Conservation (phyloP, 2,113 vertebrate species). For the Sapajus apella region DNA sequence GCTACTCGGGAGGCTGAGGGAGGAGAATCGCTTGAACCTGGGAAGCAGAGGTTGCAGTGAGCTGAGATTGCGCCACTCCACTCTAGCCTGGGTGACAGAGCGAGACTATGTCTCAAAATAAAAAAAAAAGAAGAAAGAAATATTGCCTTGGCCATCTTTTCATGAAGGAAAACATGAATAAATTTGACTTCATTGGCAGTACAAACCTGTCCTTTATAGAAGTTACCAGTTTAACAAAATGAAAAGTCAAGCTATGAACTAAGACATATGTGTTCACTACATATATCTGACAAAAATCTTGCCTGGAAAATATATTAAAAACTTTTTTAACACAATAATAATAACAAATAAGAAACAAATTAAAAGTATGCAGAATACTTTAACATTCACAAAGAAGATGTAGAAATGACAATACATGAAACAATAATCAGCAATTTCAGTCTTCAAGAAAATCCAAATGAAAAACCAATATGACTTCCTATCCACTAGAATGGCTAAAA, state of each 20-base stretch:
- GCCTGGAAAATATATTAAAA: not conserved
- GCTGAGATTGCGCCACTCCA: no score
- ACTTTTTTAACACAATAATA: not conserved
- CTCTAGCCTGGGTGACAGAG: no score
- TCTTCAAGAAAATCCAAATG: no score
- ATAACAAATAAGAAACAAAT: not conserved
- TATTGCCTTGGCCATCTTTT: not conserved
- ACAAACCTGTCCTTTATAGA: not conserved
- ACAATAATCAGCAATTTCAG: not conserved
- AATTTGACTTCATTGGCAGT: not conserved
- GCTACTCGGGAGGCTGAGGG: no score
- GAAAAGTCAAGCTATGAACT: not conserved
- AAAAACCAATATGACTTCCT: not conserved
- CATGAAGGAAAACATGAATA: not conserved
- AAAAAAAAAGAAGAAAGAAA: no score
- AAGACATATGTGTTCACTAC: not conserved
- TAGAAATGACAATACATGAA: not conserved
- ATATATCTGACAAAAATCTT: not conserved
- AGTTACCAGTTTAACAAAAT: not conserved
- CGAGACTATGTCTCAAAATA: no score
- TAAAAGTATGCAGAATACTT: not conserved
- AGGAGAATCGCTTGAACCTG: no score
- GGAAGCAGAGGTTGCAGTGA: no score
- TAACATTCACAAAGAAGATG: not conserved
- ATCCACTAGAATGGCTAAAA: not conserved